Evolutionary conservation across 2,113 vertebrate genomes (phyloP), one percentile per base, ranked within the genome.

Genomic region (Agapornis roseicollis): DNA sequence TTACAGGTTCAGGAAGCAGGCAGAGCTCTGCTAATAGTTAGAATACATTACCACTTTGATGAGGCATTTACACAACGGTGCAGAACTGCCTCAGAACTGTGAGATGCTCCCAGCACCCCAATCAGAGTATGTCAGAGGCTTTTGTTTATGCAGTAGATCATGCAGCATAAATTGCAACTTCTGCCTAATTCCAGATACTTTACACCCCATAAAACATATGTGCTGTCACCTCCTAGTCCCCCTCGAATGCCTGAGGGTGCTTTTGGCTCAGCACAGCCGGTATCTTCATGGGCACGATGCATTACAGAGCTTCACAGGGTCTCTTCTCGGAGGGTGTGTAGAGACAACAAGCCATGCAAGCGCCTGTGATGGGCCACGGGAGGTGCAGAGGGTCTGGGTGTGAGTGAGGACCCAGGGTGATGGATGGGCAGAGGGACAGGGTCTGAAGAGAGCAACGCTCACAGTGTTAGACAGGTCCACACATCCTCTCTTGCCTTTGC

Each of bases 21-120:
- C 72, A 60, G 85, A 31, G 82, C 82, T 83, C 82, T 65, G 80
- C 52, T 96, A 68, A 94, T 88, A 91, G 94, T 95, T 86, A 88
- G 88, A 95, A 97, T 95, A 71, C 61, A 96, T 95, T 94, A 94
- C 46, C 85, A 55, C 90, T 78, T 84, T 95, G 92, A 93, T 96
- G 76, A 96, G 90, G 69, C 82, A 78, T 90, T 96, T 88, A 94
- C 91, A 89, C 68, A 66, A 88, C 93, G 68, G 80, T 80, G 76
- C 64, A 58, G 63, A 94, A 83, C 47, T 0, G 0, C 12, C 74
- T 73, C 70, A 60, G 80, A 86, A 74, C 68, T 70, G 63, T 0
- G 11, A 82, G 70, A 82, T 63, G 81, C 50, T 78, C 77, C 55
- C 72, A 92, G 65, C 79, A 91, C 90, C 85, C 76, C 90, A 85